phyloP scores from a whole-genome alignment of 2,888 invertebrate species.

The Cheilosia soror region DNA sequence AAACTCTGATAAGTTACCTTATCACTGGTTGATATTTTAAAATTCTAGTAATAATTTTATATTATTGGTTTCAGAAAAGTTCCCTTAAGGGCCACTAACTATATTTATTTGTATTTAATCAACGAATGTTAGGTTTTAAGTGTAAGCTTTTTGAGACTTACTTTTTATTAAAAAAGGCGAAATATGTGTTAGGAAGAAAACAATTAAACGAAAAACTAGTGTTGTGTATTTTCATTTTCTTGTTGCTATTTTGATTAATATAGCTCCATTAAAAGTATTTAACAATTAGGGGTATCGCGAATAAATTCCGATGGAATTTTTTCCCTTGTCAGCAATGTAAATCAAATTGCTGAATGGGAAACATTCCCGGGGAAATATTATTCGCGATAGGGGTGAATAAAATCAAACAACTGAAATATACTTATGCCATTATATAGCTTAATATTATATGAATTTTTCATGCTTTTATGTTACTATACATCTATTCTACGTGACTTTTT shows the following conservation, averaged over 20 bases:
- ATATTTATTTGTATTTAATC: slow-evolving; percentile 74
- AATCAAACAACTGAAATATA: slow-evolving; percentile 26
- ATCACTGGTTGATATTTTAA: slow-evolving; percentile 36
- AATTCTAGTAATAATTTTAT: slow-evolving; percentile 72
- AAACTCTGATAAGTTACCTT: slow-evolving; percentile 54
- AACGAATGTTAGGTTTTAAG: slow-evolving; percentile 70
- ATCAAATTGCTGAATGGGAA: too few species aligned
- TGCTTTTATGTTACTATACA: too few species aligned
- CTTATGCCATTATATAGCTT: too few species aligned
- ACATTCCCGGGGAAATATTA: too few species aligned
- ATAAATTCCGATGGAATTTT: too few species aligned
- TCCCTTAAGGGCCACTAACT: slow-evolving; percentile 88
- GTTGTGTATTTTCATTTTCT: slow-evolving; percentile 30
- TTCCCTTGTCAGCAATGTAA: too few species aligned
- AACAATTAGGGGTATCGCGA: too few species aligned
- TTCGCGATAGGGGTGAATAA: too few species aligned
- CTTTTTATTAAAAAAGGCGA: slow-evolving; percentile 32
- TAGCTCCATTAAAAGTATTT: slow-evolving; percentile 45
- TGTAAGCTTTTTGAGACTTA: slow-evolving; percentile 75
- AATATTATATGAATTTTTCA: too few species aligned
- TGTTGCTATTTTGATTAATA: slow-evolving; percentile 21
- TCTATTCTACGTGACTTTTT: too few species aligned
- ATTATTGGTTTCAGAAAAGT: slow-evolving; percentile 89
- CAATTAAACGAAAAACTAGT: slow-evolving; percentile 26
- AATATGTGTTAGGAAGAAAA: slow-evolving; percentile 52